Evolutionary conservation across 2,888 invertebrate species (phyloP), one percentile per base, ranked within the genome.

Genomic region (Chymomyza fuscimana): DNA sequence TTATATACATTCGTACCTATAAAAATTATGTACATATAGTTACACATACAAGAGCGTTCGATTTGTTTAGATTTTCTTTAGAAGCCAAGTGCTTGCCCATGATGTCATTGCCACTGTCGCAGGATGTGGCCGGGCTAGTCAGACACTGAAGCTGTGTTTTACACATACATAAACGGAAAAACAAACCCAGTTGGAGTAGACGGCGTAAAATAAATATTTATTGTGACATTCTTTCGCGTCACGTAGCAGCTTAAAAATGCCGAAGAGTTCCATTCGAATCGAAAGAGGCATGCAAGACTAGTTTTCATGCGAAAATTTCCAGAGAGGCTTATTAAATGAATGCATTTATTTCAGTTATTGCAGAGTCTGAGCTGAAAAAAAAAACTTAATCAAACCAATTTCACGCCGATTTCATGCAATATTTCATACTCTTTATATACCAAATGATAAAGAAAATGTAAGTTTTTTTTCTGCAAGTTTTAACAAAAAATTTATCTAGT

Each of bases 21-120:
- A 46, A 12, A 46, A 12, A 46, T 12, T 46, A 46, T 46, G 12
- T 12, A 46, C 12, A 46, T 12, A 54, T 54, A 22, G 63, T 68
- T 54, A 15, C 46, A 40, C 12, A 50, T 59, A 63, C 54, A 64
- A 65, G 61, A 70, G 72, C 72, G 73, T 69, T 74, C 70, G 66
- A 69, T 67, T 74, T 72, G 75, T 70, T 72, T 40, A 50, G 22
- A 19, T 62, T 46, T 19, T 36, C 46, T 16, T 19, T 19, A 40
- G 65, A 65, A 59, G 19, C 10, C 64, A 16, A 12, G 7, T 32
- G 36, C 19, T 59, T 80, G 77, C 73, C 73, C 72, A 46, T 46
- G 40, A 86, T 80, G 75, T 79, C 82, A 85, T 71, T 84, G 81
- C 78, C 78, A 80, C 67, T 73, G 79, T 40, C 80, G 76, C 51